Evolutionary conservation across 1,140 invertebrate genomes (phyloP).

Genomic region (Vanessa tameamea): DNA sequence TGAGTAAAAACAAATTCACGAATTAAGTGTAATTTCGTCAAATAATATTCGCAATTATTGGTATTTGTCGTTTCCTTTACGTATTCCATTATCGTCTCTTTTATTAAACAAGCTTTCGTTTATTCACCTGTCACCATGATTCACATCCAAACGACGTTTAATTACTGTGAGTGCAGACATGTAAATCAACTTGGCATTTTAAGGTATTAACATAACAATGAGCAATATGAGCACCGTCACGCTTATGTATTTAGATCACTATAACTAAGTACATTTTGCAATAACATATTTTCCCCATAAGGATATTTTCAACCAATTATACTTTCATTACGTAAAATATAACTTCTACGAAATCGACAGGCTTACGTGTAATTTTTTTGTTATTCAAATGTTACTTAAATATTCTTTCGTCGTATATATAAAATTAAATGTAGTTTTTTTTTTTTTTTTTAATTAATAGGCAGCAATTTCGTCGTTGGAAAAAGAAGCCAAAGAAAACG

Average conservation of each 20-base stretch:
- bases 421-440: neutral
- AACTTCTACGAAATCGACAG: too few relatives aligned
- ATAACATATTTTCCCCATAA: neutral
- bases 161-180: slow-evolving; percentile 47
- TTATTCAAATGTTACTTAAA: too few relatives aligned
- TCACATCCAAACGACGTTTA: slow-evolving; percentile 45
- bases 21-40: too few relatives aligned
- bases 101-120: slow-evolving; percentile 21
- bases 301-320: neutral
- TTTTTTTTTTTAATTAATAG: slow-evolving; percentile 47
- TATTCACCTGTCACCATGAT: slow-evolving; percentile 42
- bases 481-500: slow-evolving; percentile 79
- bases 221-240: slow-evolving; percentile 1
- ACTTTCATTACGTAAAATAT: neutral
- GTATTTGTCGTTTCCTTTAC: too few relatives aligned
- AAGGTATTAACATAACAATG: slow-evolving; percentile 37
- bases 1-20: too few relatives aligned
- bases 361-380: too few relatives aligned
- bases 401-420: too few relatives aligned
- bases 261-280: neutral
- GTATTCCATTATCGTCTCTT: neutral
- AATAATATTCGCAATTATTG: too few relatives aligned
- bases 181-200: slow-evolving; percentile 34
- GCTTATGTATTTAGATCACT: neutral
- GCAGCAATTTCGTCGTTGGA: slow-evolving; percentile 71